Evolutionary conservation across 2,113 vertebrate species (phyloP), one percentile per base, ranked within the genome.

Genomic region (Nothocercus nigrocapillus): DNA sequence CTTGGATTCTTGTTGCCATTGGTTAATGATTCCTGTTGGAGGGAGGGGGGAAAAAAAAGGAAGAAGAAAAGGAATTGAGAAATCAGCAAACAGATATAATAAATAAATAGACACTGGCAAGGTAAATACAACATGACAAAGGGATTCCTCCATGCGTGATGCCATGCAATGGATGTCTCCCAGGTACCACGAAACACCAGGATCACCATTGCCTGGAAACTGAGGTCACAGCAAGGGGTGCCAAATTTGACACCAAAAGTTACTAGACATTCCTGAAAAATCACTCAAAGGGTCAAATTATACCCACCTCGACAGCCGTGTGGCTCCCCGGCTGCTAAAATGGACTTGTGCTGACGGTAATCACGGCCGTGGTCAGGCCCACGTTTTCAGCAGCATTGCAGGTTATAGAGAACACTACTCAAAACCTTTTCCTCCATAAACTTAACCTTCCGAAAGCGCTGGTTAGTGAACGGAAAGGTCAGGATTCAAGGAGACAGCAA

Each of bases 1-100:
- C 98, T 99, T 99, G 54, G 99, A 98, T 98, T 99, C 99, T 38
- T 98, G 97, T 83, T 99, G 99, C 99, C 99, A 99, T 88, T 99
- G 99, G 97, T 99, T 99, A 97, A 99, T 99, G 95, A 99, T 97
- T 95, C 97, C 99, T 99, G 98, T 80, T 5, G 90, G 32, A 84
- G n/a, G 74, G 67, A 4, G 38, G 19, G 9, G 21, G 49, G 21
- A 21, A 22, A 22, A 20, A 47, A 49, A 24, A 24, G 21, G 19
- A n/a, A 11, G 40, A 47, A 53, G 18, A 12, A 47, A 8, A 7
- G 47, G 9, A 53, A 72, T 25, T 96, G 89, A 96, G 92, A 89
- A 94, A 88, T 45, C 4, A 3, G 36, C 28, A 73, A 91, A 81
- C 7, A n/a, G 34, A 73, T 36, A 5, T 58, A 85, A 83, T 73